phyloP scores from a whole-genome alignment of 2,797 vertebrate species.

The Notamacropus eugenii region DNA sequence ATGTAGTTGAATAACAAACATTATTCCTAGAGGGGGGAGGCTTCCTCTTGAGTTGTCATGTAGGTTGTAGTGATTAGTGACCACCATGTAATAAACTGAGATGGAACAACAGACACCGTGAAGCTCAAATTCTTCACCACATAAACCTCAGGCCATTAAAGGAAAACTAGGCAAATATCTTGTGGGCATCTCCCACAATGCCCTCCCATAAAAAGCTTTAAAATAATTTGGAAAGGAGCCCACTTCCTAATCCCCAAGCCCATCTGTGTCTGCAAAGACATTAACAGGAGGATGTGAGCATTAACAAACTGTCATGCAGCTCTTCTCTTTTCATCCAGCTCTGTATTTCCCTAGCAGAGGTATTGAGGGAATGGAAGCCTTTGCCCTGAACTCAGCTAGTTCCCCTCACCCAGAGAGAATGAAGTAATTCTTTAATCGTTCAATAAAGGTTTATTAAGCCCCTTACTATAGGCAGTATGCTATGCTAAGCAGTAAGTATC shows the following conservation, averaged over 20 bases:
- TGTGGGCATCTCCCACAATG: neutral
- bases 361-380: neutral
- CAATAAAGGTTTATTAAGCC: conserved; percentile 8
- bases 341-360: neutral
- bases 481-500: neutral
- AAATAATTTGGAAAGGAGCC: neutral
- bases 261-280: conserved; percentile 6
- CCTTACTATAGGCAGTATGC: neutral
- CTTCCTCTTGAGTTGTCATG: neutral
- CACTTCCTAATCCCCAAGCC: conserved; percentile 11
- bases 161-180: neutral
- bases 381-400: conserved; percentile 8
- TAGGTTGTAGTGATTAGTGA: neutral
- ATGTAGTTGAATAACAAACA: neutral
- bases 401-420: neutral
- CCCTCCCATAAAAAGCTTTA: conserved; percentile 35
- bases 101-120: neutral
- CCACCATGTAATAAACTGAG: conserved; percentile 1
- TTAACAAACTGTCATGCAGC: conserved; percentile 21
- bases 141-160: conserved; percentile 3
- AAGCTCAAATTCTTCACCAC: conserved; percentile 15
- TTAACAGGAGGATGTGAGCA: conserved; percentile 10
- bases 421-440: neutral
- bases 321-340: neutral
- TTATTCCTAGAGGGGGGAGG: neutral